Conservation (phyloP, 2,113 vertebrate species). For the Ramphastos sulfuratus region DNA sequence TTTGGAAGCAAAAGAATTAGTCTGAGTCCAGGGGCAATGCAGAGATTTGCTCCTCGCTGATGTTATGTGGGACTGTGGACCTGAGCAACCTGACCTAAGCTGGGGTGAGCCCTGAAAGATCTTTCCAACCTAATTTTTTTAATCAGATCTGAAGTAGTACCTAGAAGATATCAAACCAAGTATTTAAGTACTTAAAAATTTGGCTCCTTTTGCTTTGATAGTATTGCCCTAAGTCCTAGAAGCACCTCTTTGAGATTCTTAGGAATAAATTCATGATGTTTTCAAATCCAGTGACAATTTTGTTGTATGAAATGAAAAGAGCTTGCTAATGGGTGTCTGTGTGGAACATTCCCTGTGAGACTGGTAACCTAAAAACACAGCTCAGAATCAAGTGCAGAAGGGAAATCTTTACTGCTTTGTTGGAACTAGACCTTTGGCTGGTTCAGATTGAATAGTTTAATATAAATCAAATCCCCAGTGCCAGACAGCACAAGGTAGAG, state of each 20-base stretch:
- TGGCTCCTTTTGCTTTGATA: neutral
- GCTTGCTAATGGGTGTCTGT: neutral
- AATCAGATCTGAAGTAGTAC: neutral
- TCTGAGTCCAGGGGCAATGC: neutral
- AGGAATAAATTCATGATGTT: neutral
- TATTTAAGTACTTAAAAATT: neutral
- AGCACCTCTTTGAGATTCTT: neutral
- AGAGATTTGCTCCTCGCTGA: neutral
- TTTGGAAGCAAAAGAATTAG: neutral
- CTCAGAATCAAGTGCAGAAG: conserved; percentile 9
- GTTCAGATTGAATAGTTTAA: neutral
- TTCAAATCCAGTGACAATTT: neutral
- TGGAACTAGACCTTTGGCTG: conserved; percentile 8
- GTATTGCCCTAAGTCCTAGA: neutral
- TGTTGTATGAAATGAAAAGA: neutral
- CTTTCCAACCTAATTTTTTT: neutral
- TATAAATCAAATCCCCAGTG: conserved; percentile 4
- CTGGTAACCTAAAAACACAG: conserved; percentile 24
- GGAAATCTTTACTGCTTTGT: neutral
- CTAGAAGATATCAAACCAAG: neutral
- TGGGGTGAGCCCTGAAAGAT: neutral
- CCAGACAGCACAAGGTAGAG: neutral
- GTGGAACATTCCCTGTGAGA: neutral
- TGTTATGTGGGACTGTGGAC: accelerated
- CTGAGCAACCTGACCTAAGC: neutral